phyloP scores from a whole-genome alignment of 2,113 vertebrate species.

The Elanus axillaris region DNA sequence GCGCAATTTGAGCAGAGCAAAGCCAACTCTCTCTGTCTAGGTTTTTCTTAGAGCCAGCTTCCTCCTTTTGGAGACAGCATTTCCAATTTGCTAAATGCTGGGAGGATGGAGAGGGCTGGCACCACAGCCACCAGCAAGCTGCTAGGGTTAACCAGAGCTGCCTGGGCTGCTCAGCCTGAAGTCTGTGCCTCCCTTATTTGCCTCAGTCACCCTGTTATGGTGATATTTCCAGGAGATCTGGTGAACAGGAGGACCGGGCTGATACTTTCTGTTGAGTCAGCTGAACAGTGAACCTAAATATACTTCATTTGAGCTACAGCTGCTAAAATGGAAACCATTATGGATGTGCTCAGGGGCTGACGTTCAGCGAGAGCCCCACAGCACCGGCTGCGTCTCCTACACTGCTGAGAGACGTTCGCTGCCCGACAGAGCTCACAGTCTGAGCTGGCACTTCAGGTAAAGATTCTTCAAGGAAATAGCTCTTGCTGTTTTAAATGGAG shows the following conservation, averaged over 20 bases:
- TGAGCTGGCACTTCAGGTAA: neutral
- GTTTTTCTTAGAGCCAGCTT: neutral
- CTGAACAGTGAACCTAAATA: neutral
- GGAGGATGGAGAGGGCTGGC: neutral
- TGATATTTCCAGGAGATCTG: neutral
- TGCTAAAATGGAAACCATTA: neutral
- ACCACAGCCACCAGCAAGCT: neutral
- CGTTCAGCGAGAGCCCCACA: accelerated
- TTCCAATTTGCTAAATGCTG: neutral
- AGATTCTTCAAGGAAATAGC: neutral
- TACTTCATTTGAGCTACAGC: neutral
- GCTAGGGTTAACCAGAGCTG: neutral
- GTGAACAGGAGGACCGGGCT: neutral
- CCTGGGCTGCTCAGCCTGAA: neutral
- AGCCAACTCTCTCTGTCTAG: neutral
- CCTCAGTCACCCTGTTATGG: neutral
- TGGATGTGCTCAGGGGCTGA: neutral
- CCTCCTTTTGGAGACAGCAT: neutral
- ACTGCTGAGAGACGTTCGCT: accelerated
- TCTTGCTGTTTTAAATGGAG: neutral
- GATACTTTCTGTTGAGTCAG: neutral
- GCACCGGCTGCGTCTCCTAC: accelerated
- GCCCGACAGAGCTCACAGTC: neutral
- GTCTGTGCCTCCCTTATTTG: neutral
- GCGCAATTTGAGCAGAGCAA: neutral